Conservation (phyloP, 2,797 vertebrate species). For the Erpetoichthys calabaricus region DNA sequence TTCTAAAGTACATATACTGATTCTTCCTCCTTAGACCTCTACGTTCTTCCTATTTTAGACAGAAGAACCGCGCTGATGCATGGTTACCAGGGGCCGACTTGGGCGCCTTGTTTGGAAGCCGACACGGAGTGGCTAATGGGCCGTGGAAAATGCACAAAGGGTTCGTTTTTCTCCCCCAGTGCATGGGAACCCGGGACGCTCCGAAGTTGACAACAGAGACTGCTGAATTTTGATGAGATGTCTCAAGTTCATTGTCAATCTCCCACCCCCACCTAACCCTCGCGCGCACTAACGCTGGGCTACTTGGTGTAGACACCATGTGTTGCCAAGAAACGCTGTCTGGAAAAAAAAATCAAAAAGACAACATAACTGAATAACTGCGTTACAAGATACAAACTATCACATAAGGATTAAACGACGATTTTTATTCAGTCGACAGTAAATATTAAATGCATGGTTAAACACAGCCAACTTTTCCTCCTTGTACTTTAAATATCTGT, state of each 20-base stretch:
- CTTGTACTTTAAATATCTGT: too few relatives aligned
- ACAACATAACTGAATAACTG: constrained; percentile 31
- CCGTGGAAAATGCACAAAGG: constrained; percentile 44
- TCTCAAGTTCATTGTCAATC: constrained; percentile 71
- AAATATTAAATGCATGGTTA: too few relatives aligned
- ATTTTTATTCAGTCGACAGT: too few relatives aligned
- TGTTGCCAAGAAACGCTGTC: constrained; percentile 25
- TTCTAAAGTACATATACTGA: constrained; percentile 45
- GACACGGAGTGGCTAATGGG: constrained; percentile 45
- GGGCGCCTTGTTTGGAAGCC: constrained; percentile 39
- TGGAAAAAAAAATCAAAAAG: constrained; percentile 31
- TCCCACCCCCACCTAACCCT: constrained; percentile 23
- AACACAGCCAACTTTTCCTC: too few relatives aligned
- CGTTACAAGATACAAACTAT: constrained; percentile 10
- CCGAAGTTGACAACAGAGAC: constrained; percentile 46
- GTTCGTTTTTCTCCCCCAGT: constrained; percentile 35
- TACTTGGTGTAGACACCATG: constrained; percentile 12
- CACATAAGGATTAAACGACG: too few relatives aligned
- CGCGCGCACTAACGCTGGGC: constrained; percentile 24
- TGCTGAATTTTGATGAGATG: constrained; percentile 57
- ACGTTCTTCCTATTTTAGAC: constrained; percentile 18
- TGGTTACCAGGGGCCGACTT: constrained; percentile 39
- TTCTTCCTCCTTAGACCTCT: constrained; percentile 26
- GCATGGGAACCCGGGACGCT: constrained; percentile 61
- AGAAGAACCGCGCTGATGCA: constrained; percentile 24